Evolutionary conservation across 2,113 vertebrate species (phyloP).

Genomic region (Manacus vitellinus): DNA sequence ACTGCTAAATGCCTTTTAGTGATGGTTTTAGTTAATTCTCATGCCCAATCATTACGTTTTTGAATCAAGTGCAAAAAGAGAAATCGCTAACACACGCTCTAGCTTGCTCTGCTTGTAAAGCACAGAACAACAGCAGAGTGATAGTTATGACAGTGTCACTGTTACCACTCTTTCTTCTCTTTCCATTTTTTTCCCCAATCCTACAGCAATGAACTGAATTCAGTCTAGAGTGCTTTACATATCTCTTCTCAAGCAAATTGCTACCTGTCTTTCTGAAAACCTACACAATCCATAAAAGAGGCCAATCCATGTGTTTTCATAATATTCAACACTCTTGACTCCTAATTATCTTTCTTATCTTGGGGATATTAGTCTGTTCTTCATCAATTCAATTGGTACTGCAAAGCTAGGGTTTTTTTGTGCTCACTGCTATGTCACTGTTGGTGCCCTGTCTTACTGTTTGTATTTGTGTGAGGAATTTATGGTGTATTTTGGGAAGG

Average conservation of each 20-base stretch:
- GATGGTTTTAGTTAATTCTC: not conserved
- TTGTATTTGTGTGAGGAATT: not conserved
- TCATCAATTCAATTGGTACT: not conserved
- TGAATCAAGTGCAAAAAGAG: not conserved
- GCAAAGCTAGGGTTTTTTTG: not conserved
- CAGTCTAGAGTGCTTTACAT: not conserved
- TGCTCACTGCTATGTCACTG: not conserved
- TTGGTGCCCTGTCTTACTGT: not conserved
- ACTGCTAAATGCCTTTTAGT: not conserved
- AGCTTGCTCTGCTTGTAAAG: not conserved
- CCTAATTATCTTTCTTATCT: not conserved
- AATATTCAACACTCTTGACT: not conserved
- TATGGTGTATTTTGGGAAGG: not conserved
- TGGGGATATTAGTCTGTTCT: not conserved
- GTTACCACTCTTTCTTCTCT: not conserved
- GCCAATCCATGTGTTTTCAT: not conserved
- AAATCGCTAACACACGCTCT: not conserved
- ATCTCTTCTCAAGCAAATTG: not conserved
- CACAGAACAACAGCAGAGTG: not conserved
- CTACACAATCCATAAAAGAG: not conserved
- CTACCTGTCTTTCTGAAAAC: not conserved
- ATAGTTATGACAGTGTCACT: not conserved
- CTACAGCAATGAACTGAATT: not conserved
- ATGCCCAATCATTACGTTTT: not conserved
- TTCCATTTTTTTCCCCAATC: not conserved